Evolutionary conservation across 1,140 invertebrate genomes (phyloP), one percentile per base, ranked within the genome.

Genomic region (Meloidogyne exigua): DNA sequence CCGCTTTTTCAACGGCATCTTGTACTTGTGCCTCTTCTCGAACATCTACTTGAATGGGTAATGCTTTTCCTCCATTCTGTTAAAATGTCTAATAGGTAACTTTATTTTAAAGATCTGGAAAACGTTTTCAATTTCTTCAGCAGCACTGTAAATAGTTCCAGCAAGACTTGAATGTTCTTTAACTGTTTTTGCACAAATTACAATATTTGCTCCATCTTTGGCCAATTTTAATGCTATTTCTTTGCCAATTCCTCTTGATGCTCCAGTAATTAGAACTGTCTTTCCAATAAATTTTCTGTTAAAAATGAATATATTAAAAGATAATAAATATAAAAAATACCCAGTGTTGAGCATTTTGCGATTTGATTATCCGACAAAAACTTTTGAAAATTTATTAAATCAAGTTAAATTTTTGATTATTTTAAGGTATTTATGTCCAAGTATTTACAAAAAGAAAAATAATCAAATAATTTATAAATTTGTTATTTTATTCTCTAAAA

Each of bases 101-200:
- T 15, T 32, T 74, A 18, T 57, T 18, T 18, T 9, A 72, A 72
- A 44, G 25, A 62, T 18, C 13, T 25, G 12, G 36, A 3, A 42
- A 62, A 75, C 80, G 49, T 82, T 91, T 71, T 83, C 91, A 93
- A 95, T 92, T 91, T 99, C 96, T 91, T 95, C 91, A 11, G 95
- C 95, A 68, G 96, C 94, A 5, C 94, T 92, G 88, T 94, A 98
- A 88, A 99, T 98, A 21, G 96, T 99, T 76, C 96, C 96, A n/a
- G 94, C 93, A 67, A 99, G 88, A 89, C 97, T 98, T 10, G 95
- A 94, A 91, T 99, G 95, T 44, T 84, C 62, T 23, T 80, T 71
- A 13, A 80, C 80, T 12, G 85, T 88, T 64, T 88, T 87, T 15
- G 87, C 85, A 65, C 86, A 87, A 57, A 85, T 81, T 12, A 87